Evolutionary conservation across 1,140 invertebrate genomes (phyloP).

Genomic region (Leptopilina clavipes): DNA sequence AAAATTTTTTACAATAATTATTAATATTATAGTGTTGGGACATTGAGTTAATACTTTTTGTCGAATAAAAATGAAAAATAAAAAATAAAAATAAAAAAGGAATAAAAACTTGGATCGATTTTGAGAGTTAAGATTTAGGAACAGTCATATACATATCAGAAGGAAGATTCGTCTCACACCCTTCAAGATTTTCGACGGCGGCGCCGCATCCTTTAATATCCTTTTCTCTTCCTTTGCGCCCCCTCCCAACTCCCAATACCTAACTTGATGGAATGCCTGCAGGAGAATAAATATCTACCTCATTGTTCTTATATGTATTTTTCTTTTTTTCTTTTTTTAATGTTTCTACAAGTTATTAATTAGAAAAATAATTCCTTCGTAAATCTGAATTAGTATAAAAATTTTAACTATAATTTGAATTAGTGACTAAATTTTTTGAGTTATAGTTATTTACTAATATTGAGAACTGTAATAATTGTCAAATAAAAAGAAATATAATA

Average conservation of each 20-base stretch:
- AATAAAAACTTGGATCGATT: too few species aligned
- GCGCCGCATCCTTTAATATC: constrained; percentile 71
- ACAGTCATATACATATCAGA: not conserved
- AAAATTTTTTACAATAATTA: too few species aligned
- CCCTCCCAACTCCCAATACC: constrained; percentile 67
- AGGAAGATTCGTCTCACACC: constrained; percentile 9
- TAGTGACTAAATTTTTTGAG: too few species aligned
- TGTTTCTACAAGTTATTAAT: constrained; percentile 21
- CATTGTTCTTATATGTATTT: constrained; percentile 67
- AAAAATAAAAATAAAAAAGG: too few species aligned
- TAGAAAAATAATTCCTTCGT: not conserved
- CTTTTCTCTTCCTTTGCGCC: constrained; percentile 50
- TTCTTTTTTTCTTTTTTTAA: constrained; percentile 49
- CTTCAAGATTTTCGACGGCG: constrained; percentile 49
- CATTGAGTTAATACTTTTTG: too few species aligned
- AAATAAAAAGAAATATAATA: too few species aligned
- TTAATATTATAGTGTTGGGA: too few species aligned
- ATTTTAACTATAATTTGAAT: too few species aligned
- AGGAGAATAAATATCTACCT: constrained; percentile 66
- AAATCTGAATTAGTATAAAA: too few species aligned
- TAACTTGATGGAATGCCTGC: constrained; percentile 69
- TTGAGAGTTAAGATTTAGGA: not conserved
- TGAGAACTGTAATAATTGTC: too few species aligned
- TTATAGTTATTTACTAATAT: too few species aligned
- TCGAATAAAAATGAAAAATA: too few species aligned